Evolutionary conservation across 2,113 vertebrate species (phyloP).

Genomic region (Myotis lucifugus): DNA sequence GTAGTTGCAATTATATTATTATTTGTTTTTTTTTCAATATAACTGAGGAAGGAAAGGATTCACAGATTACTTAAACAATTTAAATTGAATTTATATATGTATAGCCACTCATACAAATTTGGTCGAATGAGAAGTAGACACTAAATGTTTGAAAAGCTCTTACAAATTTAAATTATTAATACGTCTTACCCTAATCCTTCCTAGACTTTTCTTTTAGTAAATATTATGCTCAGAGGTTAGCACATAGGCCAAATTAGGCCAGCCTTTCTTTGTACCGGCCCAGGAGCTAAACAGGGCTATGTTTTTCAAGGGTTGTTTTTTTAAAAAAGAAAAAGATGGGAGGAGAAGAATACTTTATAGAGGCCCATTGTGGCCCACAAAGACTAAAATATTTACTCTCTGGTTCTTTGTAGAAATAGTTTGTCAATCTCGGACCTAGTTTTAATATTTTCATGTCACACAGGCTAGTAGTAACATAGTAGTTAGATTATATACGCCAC

Average conservation of each 20-base stretch:
- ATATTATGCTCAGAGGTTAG: background rate
- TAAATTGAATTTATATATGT: background rate
- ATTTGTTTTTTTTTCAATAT: background rate
- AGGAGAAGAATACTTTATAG: background rate
- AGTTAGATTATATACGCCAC: background rate
- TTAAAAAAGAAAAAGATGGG: background rate
- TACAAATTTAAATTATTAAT: background rate
- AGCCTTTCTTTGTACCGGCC: background rate
- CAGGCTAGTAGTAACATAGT: background rate
- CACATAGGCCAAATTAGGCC: background rate
- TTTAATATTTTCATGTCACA: background rate
- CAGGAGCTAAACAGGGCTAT: background rate
- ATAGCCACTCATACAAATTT: background rate
- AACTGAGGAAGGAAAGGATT: background rate
- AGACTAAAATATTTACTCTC: background rate
- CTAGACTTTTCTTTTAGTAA: background rate
- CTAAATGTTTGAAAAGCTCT: background rate
- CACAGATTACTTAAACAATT: background rate
- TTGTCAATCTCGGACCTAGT: background rate
- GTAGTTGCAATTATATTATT: background rate
- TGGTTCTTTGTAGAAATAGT: background rate
- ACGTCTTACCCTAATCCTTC: background rate
- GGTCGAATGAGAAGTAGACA: background rate
- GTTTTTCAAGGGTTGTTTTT: background rate
- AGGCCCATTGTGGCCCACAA: background rate